phyloP scores from a whole-genome alignment of 2,797 vertebrate species.

The Eutrigla gurnardus region DNA sequence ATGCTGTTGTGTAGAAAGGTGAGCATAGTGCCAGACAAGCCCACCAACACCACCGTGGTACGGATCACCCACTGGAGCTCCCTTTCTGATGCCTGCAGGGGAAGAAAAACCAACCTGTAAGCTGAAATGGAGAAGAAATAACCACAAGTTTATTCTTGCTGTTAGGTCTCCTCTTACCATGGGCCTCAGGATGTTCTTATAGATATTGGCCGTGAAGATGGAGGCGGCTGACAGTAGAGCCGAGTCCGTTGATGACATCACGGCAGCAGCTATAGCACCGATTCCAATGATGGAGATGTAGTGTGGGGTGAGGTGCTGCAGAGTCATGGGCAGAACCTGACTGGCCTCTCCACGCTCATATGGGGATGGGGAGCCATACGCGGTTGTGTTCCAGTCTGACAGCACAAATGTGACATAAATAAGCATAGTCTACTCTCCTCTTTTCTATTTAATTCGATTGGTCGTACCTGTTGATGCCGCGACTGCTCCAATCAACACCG shows the following conservation, averaged over 20 bases:
- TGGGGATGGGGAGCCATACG: slow-evolving; percentile 49
- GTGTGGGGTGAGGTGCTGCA: slow-evolving; percentile 57
- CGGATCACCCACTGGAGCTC: slow-evolving; percentile 83
- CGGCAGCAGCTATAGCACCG: slow-evolving; percentile 73
- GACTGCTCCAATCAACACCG: slow-evolving; percentile 66
- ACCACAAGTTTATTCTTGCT: background rate
- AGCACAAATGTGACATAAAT: background rate
- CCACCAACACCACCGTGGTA: slow-evolving; percentile 74
- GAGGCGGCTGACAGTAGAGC: slow-evolving; percentile 71
- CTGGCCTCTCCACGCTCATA: slow-evolving; percentile 52
- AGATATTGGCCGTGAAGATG: slow-evolving; percentile 69
- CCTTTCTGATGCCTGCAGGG: slow-evolving; percentile 76
- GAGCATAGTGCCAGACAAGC: slow-evolving; percentile 71
- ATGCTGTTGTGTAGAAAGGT: slow-evolving; percentile 77
- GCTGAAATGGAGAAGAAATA: background rate
- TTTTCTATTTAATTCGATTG: background rate
- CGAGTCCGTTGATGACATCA: slow-evolving; percentile 76
- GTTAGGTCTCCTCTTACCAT: slow-evolving; percentile 1
- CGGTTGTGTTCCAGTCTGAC: slow-evolving; percentile 71
- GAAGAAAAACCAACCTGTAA: background rate
- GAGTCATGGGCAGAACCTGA: slow-evolving; percentile 60
- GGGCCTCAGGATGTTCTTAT: slow-evolving; percentile 70
- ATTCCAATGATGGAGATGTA: slow-evolving; percentile 62
- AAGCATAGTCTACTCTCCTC: background rate
- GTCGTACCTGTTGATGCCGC: slow-evolving; percentile 70